A percentile compares a stretch with the other conserved stretches of the same genome.
phyloP scores from a whole-genome alignment of 2,888 invertebrate genomes.

The Harmothoe impar region DNA sequence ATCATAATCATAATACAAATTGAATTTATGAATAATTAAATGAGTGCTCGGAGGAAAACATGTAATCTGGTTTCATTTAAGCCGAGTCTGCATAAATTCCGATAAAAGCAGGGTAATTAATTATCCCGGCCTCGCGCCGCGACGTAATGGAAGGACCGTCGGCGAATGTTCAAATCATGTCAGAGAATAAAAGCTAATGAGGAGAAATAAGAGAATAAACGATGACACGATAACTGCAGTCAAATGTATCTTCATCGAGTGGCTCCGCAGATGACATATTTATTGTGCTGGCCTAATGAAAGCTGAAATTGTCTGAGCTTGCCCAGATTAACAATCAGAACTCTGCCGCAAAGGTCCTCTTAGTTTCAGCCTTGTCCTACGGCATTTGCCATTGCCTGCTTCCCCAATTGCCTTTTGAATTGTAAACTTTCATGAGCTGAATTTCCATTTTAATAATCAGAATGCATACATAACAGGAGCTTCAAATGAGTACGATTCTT shows the following conservation, averaged over 20 bases:
- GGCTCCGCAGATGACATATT: constrained; percentile 56
- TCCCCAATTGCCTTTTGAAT: background rate
- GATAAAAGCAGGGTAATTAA: constrained; percentile 60
- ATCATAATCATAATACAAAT: constrained; percentile 61
- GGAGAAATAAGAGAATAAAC: constrained; percentile 56
- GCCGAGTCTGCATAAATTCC: constrained; percentile 55
- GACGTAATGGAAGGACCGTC: constrained; percentile 32
- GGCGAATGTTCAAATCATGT: constrained; percentile 57
- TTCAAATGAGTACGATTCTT: background rate
- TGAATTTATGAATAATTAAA: constrained; percentile 62
- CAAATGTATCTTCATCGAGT: constrained; percentile 52
- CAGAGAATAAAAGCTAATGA: constrained; percentile 56
- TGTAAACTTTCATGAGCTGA: constrained; percentile 22
- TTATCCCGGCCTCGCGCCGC: background rate
- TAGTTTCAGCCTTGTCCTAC: constrained; percentile 8
- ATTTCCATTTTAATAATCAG: background rate
- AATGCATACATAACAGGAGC: background rate
- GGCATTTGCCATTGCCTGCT: background rate
- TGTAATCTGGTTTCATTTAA: constrained; percentile 63
- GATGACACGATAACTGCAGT: constrained; percentile 24
- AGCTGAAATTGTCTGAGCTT: constrained; percentile 50
- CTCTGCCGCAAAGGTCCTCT: background rate
- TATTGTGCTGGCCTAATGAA: constrained; percentile 55
- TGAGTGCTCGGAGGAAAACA: constrained; percentile 54
- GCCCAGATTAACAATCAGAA: constrained; percentile 48